Evolutionary conservation across 2,888 invertebrate genomes (phyloP), one percentile per base, ranked within the genome.

Genomic region (Melolontha melolontha): DNA sequence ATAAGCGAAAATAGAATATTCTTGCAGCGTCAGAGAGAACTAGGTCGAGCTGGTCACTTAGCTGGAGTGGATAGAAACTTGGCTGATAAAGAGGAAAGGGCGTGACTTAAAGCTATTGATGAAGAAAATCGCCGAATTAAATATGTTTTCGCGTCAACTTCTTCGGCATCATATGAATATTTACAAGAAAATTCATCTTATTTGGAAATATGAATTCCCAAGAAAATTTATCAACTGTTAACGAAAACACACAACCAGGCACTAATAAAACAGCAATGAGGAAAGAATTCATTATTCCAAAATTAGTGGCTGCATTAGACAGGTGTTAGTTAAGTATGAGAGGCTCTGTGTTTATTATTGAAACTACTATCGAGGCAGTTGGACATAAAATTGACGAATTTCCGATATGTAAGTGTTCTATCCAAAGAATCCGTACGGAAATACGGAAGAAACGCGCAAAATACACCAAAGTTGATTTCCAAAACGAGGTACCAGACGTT

Each of bases 401-500:
- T 69, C 67, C 74, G 8, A 76, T 78, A 62, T 76, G 69, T 66
- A 75, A 75, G 62, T 75, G 75, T 16, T 75, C 75, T 12, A 75
- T 78, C 74, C 76, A 77, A 72, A 57, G 75, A 51, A 72, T 76
- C 70, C 75, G 70, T 44, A 70, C 69, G 44, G 6, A 72, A 40
- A 69, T 14, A 44, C 34, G 72, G 54, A 78, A 77, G 68, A 62
- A 74, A 11, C 44, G 44, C 6, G 29, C 29, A 29, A 6, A 29
- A 29, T 41, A 74, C 16, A 80, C 78, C 74, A 77, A 79, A 75
- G 0, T 52, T 11, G 73, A 78, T 73, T 79, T 79, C 68, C 74
- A 79, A 70, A 78, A 78, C 62, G 67, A 78, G 29, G 59, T 79
- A 57, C 75, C 77, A 17, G 39, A n/a, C n/a, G n/a, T n/a, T n/a